These are phyloP conservation scores for Didymodactylos carnosus DNA, from an alignment of 2,888 invertebrate species.

Conservation along the genomic window DNA sequence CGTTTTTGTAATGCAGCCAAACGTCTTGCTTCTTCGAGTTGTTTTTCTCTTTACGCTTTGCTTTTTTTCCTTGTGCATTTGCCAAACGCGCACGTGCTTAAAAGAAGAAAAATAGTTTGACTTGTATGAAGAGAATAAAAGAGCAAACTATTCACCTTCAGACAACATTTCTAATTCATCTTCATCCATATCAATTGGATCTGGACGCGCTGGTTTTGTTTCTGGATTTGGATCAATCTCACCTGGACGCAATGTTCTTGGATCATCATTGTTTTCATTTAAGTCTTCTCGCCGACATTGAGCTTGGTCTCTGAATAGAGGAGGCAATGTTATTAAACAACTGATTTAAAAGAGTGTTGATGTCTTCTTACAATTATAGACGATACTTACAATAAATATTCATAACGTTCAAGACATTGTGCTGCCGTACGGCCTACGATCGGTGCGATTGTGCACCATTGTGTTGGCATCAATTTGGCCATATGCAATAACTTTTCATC, in stretches of 20 bases:
- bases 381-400: slow-evolving; percentile 78
- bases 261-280: slow-evolving; percentile 46
- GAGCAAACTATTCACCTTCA: slow-evolving; percentile 44
- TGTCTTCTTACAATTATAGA: too few species aligned
- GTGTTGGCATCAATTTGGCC: slow-evolving; percentile 96
- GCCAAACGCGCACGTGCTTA: slow-evolving; percentile 78
- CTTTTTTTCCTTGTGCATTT: slow-evolving; percentile 73
- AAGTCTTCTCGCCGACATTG: slow-evolving; percentile 16
- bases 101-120: neutral
- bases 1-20: slow-evolving; percentile 89
- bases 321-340: neutral
- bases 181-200: slow-evolving; percentile 99
- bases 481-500: slow-evolving; percentile 90
- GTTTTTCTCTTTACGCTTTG: slow-evolving; percentile 63
- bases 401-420: slow-evolving; percentile 90
- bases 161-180: slow-evolving; percentile 98
- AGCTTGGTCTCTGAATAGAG: neutral
- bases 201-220: slow-evolving; percentile 93
- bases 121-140: neutral
- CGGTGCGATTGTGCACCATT: slow-evolving; percentile 97
- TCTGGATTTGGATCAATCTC: slow-evolving; percentile 99
- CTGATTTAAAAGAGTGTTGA: too few species aligned
- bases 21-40: slow-evolving; percentile 84
- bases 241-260: slow-evolving; percentile 85
- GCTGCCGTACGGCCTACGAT: slow-evolving; percentile 96